Percentiles rank a stretch among this genome's conserved stretches.
Evolutionary conservation across 2,888 invertebrate genomes (phyloP).

Genomic region (Drosophila helvetica): DNA sequence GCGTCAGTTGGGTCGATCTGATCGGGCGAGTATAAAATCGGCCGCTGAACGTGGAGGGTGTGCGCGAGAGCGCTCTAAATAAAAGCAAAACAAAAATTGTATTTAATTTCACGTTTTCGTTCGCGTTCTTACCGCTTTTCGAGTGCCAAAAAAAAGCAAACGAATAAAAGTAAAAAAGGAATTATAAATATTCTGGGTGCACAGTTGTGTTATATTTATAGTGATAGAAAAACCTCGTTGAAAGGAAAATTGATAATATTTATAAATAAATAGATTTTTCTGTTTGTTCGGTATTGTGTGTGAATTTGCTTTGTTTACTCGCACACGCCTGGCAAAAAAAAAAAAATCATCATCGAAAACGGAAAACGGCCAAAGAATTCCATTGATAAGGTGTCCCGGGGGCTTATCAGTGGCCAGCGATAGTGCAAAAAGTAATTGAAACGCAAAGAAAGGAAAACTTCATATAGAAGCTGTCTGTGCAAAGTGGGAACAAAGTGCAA

Average conservation of each 20-base stretch:
- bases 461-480: conserved; percentile 5
- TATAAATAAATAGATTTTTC: neutral
- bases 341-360: conserved; percentile 27
- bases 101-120: conserved; percentile 34
- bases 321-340: conserved; percentile 20
- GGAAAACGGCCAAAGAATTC: conserved; percentile 13
- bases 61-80: conserved; percentile 20
- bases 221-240: conserved; percentile 16
- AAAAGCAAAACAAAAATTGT: conserved; percentile 11
- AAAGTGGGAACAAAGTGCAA: conserved; percentile 18
- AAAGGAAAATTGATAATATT: conserved; percentile 25
- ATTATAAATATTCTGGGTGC: conserved; percentile 46
- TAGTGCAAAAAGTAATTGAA: conserved; percentile 16
- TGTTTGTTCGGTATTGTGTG: conserved; percentile 2
- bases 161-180: conserved; percentile 22
- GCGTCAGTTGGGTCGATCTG: too few relatives aligned
- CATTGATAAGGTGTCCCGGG: conserved; percentile 23
- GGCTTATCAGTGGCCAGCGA: conserved; percentile 25
- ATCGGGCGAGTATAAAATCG: conserved; percentile 74
- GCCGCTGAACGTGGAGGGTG: conserved; percentile 19
- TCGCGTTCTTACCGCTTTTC: conserved; percentile 51
- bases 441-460: neutral
- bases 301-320: conserved; percentile 10
- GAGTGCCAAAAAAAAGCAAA: conserved; percentile 53
- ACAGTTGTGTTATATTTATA: conserved; percentile 53